Evolutionary conservation across 2,888 invertebrate species (phyloP), one percentile per base, ranked within the genome.

Genomic region (Apomyelois bistriatella): DNA sequence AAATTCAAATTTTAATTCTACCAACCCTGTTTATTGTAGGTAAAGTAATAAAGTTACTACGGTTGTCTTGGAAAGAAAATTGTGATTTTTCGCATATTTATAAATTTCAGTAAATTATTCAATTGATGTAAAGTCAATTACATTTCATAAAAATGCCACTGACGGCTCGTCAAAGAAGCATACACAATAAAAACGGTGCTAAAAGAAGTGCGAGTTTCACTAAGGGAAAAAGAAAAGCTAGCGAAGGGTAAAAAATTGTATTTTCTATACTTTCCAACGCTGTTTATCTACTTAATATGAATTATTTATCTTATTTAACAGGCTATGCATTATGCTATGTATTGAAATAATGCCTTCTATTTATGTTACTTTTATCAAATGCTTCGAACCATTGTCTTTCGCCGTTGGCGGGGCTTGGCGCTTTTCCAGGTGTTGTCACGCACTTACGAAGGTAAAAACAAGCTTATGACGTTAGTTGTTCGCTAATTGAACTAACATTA

Each of bases 91-190:
- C 1, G 32, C n/a, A 8, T 46, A 32, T 15, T 46, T 13, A 12
- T 12, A 37, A n/a, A 41, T 41, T 41, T 41, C 13, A 9, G 40
- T 41, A 15, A 13, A 10, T 46, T 3, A 46, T 7, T n/a, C n/a
- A n/a, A 46, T 32, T 32, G 17, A 49, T 51, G 17, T 50, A 15
- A 49, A 37, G 12, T 38, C 17, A 10, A 22, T 5, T 37, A 37
- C 15, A 10, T 7, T n/a, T 40, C 5, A 30, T n/a, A 16, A 50
- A 32, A 65, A 90, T 89, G 89, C 85, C 89, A 48, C 63, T 89
- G 46, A 88, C 88, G 58, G 85, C 82, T 32, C 77, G 89, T 54
- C 89, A 89, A 70, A 68, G 89, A 57, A 88, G 84, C 71, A 85
- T 88, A 61, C 82, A 87, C 59, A 84, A 79, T 65, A 89, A 87